Percentiles rank a stretch among this genome's conserved stretches.
Conservation (phyloP, 2,113 vertebrate species). For the Tragulus kanchil region DNA sequence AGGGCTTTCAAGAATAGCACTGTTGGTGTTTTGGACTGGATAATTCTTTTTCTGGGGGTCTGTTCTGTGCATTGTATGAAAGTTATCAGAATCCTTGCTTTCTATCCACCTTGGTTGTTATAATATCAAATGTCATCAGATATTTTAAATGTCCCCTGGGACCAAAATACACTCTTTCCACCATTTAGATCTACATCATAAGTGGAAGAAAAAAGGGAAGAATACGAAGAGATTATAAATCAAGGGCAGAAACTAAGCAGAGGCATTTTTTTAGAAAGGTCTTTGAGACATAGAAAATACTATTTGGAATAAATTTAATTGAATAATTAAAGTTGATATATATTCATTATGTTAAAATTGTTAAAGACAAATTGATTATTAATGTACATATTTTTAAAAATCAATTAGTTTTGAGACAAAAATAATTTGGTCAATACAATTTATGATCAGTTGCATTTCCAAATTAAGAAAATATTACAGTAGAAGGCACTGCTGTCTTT, state of each 20-base stretch:
- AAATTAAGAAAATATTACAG: conserved; percentile 8
- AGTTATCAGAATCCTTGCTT: background rate
- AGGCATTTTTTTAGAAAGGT: background rate
- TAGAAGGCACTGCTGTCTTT: background rate
- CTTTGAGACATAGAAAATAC: background rate
- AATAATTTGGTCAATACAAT: background rate
- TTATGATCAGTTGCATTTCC: background rate
- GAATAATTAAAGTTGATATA: background rate
- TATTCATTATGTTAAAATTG: background rate
- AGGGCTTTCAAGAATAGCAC: background rate
- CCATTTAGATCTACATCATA: background rate
- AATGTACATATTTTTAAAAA: background rate
- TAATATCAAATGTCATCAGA: background rate
- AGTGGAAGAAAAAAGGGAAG: background rate
- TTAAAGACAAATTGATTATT: background rate
- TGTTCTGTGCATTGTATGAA: background rate
- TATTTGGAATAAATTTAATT: background rate
- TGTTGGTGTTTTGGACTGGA: background rate
- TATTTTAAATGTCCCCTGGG: background rate
- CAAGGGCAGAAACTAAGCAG: background rate
- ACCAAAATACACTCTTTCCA: background rate
- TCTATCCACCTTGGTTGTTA: background rate
- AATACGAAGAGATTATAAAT: background rate
- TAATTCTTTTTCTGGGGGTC: background rate
- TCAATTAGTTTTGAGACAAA: background rate